A percentile compares a stretch with the other conserved stretches of the same genome.
Evolutionary conservation across 2,113 vertebrate genomes (phyloP).

Genomic region (Colaptes auratus): DNA sequence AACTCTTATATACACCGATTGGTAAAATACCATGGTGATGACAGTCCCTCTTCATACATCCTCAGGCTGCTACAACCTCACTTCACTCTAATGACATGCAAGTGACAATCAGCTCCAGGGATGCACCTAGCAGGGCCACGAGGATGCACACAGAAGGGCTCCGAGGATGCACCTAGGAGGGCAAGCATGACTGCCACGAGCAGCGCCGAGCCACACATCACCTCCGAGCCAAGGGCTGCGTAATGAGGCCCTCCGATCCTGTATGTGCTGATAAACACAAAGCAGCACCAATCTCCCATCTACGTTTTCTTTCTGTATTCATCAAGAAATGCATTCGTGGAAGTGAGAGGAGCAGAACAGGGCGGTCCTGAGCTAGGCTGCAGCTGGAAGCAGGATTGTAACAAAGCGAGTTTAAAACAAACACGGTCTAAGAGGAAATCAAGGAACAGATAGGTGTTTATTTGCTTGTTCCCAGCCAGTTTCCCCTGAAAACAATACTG

Average conservation of each 20-base stretch:
- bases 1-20: neutral
- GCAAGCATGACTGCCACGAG: accelerated
- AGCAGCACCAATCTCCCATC: neutral
- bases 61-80: neutral
- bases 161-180: accelerated
- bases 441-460: neutral
- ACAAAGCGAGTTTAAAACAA: neutral
- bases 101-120: neutral
- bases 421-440: neutral
- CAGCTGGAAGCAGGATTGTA: neutral
- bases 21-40: neutral
- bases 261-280: neutral
- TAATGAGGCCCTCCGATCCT: neutral
- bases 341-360: neutral
- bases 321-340: neutral
- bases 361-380: accelerated
- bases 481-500: neutral
- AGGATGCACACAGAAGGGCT: neutral
- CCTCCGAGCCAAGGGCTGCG: neutral
- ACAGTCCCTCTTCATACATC: neutral
- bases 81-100: accelerated
- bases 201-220: accelerated
- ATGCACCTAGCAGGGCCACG: neutral
- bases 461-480: neutral
- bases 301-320: neutral